phyloP scores from a whole-genome alignment of 2,113 vertebrate species.

The Corydoras sp. region DNA sequence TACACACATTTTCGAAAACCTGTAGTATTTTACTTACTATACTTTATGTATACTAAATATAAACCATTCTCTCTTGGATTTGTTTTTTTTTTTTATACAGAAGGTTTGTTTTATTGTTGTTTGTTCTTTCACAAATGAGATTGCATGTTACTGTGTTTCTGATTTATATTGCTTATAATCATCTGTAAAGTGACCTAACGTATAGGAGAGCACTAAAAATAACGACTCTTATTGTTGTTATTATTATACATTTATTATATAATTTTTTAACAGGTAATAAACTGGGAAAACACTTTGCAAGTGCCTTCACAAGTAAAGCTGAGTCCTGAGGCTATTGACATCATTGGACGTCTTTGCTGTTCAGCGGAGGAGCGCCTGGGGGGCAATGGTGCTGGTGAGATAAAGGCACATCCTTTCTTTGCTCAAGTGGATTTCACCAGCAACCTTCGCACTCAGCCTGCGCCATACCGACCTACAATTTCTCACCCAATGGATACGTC shows the following conservation, averaged over 20 bases:
- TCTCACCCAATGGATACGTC: constrained; percentile 98
- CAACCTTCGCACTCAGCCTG: constrained; percentile 87
- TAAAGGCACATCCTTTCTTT: constrained; percentile 92
- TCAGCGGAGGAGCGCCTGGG: constrained; percentile 86
- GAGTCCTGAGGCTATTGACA: constrained; percentile 85
- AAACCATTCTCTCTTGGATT: no score
- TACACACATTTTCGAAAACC: no score
- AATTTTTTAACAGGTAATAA: constrained; percentile 76
- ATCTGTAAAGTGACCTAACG: neutral
- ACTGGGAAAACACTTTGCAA: constrained; percentile 79
- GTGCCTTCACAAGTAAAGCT: constrained; percentile 89
- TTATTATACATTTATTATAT: no score
- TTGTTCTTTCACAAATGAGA: no score
- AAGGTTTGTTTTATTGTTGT: no score
- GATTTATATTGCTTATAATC: no score
- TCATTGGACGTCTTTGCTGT: constrained; percentile 90
- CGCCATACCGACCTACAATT: constrained; percentile 91
- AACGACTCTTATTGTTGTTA: neutral
- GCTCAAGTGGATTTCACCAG: constrained; percentile 83
- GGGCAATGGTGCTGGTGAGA: constrained; percentile 83
- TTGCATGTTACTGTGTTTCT: no score
- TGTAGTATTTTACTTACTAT: no score
- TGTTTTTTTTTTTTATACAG: no score
- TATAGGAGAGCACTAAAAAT: neutral
- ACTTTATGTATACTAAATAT: no score